phyloP scores from a whole-genome alignment of 1,140 invertebrate genomes.

The Episyrphus balteatus region DNA sequence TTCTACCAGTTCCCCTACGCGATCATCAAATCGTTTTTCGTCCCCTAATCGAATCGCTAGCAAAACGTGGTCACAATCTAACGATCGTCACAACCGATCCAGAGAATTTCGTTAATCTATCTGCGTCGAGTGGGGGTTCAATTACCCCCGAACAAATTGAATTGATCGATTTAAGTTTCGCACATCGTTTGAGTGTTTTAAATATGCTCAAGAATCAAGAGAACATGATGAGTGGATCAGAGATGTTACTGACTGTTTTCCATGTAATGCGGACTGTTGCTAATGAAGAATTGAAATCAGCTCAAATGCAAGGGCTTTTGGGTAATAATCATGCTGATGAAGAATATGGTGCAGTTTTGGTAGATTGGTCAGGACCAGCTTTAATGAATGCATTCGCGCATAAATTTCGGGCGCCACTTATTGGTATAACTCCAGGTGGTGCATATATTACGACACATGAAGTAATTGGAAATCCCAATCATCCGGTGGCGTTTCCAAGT shows the following conservation, averaged over 20 bases:
- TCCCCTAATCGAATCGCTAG: slow-evolving; percentile 36
- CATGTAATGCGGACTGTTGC: slow-evolving; percentile 4
- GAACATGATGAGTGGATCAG: background rate
- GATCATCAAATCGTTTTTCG: slow-evolving; percentile 40
- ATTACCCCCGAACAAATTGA: background rate
- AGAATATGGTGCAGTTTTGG: slow-evolving; percentile 30
- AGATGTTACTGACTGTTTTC: background rate
- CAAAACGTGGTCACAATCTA: slow-evolving; percentile 40
- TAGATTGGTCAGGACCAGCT: slow-evolving; percentile 13
- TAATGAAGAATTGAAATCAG: slow-evolving; percentile 15
- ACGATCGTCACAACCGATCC: slow-evolving; percentile 35
- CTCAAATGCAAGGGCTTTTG: slow-evolving; percentile 19
- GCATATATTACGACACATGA: slow-evolving; percentile 11
- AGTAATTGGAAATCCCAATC: slow-evolving; percentile 34
- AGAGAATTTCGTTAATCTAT: background rate
- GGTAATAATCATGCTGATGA: slow-evolving; percentile 12
- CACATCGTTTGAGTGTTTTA: background rate
- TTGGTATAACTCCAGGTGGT: slow-evolving; percentile 32
- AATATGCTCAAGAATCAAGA: background rate
- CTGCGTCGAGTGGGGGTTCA: background rate
- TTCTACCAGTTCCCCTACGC: slow-evolving; percentile 36
- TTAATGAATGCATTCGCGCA: slow-evolving; percentile 27
- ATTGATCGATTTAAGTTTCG: slow-evolving; percentile 4
- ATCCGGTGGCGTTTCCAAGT: slow-evolving; percentile 38
- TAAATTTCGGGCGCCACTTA: slow-evolving; percentile 32